Base-by-base conservation (phyloP, 2,888 invertebrate species). In the Hecatera dysodea region DNA sequence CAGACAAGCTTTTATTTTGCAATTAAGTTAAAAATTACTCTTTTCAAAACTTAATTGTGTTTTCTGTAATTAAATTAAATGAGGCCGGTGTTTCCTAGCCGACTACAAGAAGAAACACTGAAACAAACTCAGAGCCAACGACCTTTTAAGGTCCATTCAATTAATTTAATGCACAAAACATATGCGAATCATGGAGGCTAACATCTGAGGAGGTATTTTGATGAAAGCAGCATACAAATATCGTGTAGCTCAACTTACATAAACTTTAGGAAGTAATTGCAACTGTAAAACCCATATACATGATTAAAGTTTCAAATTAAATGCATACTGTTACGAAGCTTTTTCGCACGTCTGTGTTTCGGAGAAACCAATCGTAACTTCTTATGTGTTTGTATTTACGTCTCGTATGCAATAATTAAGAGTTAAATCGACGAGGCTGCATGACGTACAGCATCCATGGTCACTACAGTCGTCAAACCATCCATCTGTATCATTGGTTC, bases 401-500 rank as follows among this genome's bases (percentile, higher is more conserved):
- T 68, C 73, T 64, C 50, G 53, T 36, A 12, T 19, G 66, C 48
- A 78, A 67, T 77, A 65, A 78, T 67, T 65, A 67, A 72, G 42
- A 78, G 57, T 68, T 59, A 27, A 61, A 65, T 73, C 36, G 61
- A 57, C 17, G 6, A 53, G 33, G n/a, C 27, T 24, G 22, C 9
- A 70, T 72, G 77, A 75, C 70, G 72, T 56, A 52, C 63, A 48
- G 15, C 33, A 46, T 50, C 33, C 70, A 75, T 39, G 70, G 66
- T 53, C 70, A 22, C 39, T 67, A 19, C 60, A 64, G 60, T 60
- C 71, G 29, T 77, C 67, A 68, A 75, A 74, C 44, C 24, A 67
- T 55, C 52, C 46, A 46, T 42, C 57, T 27, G 52, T 68, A 68
- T 36, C 63, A 70, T 15, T 39, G 39, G 39, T 12, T 39, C 39